Percentiles rank a stretch among this genome's conserved stretches.
Conservation (phyloP, 2,113 vertebrate genomes). For the Anser brachyrhynchus region DNA sequence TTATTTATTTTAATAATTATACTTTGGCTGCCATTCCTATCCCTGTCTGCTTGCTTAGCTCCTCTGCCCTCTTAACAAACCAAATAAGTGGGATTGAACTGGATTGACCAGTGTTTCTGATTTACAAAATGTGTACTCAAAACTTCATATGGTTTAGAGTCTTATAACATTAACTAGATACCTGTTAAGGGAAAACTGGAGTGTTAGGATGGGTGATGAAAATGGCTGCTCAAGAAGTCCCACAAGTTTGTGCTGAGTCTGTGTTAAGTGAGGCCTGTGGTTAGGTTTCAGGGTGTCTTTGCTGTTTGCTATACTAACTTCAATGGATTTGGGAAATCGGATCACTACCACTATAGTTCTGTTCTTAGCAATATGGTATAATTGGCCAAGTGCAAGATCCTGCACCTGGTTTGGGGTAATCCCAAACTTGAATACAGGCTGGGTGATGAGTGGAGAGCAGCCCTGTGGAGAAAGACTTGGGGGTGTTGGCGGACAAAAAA, state of each 20-base stretch:
- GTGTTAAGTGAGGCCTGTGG: accelerated
- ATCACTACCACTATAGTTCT: background rate
- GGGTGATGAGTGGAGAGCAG: background rate
- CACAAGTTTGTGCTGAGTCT: background rate
- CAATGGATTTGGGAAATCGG: background rate
- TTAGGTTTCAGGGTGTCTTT: background rate
- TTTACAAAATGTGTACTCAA: background rate
- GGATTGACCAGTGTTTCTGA: accelerated
- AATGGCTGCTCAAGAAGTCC: background rate
- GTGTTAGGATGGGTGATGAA: background rate
- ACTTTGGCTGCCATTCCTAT: background rate
- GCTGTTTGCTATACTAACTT: background rate
- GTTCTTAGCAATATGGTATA: background rate
- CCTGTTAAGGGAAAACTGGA: background rate
- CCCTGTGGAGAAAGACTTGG: background rate
- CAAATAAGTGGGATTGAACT: background rate
- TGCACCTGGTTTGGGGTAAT: too few relatives aligned
- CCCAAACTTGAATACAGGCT: too few relatives aligned
- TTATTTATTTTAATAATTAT: background rate
- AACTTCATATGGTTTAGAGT: background rate
- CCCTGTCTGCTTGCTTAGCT: background rate
- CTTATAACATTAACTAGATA: background rate
- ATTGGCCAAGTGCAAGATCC: background rate
- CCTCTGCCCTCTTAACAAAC: background rate
- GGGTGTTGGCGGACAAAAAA: background rate